These are phyloP conservation scores for Gastrophysa polygoni DNA, from an alignment of 2,888 invertebrate species.

Conservation along the genomic window DNA sequence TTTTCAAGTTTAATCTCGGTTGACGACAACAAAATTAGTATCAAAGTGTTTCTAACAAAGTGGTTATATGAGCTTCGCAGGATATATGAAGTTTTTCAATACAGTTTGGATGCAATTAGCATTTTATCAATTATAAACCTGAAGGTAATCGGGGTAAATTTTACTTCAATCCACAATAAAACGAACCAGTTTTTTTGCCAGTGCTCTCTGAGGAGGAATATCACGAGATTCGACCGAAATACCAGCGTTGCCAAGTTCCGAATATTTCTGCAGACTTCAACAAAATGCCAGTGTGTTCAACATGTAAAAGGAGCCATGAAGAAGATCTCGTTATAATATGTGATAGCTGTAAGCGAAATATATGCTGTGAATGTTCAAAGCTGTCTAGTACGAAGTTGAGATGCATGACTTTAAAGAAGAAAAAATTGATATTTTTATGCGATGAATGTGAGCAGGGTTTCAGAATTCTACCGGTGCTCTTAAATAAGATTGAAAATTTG, in stretches of 20 bases:
- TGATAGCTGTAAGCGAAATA: slow-evolving; percentile 4
- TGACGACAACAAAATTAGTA: not conserved
- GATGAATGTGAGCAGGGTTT: slow-evolving; percentile 14
- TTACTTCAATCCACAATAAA: slow-evolving; percentile 1
- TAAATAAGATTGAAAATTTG: slow-evolving; percentile 2
- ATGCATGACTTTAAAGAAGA: slow-evolving; percentile 11
- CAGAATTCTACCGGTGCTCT: slow-evolving; percentile 1
- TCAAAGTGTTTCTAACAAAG: slow-evolving; percentile 1
- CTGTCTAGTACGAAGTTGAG: slow-evolving; percentile 5
- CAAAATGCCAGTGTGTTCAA: slow-evolving; percentile 5
- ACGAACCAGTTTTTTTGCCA: not conserved
- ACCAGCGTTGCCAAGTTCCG: slow-evolving; percentile 1
- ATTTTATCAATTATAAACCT: not conserved
- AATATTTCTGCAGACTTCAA: slow-evolving; percentile 8
- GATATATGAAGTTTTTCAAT: not conserved
- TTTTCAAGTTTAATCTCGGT: not conserved
- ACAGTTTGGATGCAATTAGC: not conserved
- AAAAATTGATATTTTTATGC: slow-evolving; percentile 7
- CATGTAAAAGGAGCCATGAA: slow-evolving; percentile 5
- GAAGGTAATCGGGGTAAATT: not conserved
- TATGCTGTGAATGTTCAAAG: slow-evolving; percentile 7
- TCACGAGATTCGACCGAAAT: not conserved
- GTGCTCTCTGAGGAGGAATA: not conserved
- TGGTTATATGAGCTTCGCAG: not conserved
- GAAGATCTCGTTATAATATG: slow-evolving; percentile 1